Evolutionary conservation across 2,888 invertebrate genomes (phyloP), one percentile per base, ranked within the genome.

Genomic region (Omphaloscelis lunosa): DNA sequence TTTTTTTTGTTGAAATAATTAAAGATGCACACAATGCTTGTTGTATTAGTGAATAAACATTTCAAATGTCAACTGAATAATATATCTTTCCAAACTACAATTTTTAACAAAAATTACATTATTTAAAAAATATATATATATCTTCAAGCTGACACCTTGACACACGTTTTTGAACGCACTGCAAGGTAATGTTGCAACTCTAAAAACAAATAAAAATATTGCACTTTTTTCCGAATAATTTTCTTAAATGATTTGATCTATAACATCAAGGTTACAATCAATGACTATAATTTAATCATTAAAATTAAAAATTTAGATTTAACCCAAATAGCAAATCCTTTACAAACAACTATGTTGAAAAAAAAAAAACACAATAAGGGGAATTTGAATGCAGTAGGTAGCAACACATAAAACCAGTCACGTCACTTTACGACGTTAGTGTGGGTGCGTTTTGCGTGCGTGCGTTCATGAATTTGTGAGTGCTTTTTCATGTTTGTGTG

Each of bases 401-500:
- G 93, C 92, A 94, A 93, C 92, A 90, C 89, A 63, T 27, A 71
- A 88, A 91, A 92, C 92, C 90, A 93, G 94, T 93, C 94, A 94
- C 92, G 94, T 94, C 94, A 89, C 88, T 80, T 85, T 86, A 75
- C 80, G 85, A 90, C 89, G 91, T 92, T 91, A 92, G 95, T 95
- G 95, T 95, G 94, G 88, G 94, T 95, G 94, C 89, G 90, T 89
- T 89, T 91, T 87, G 90, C 89, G 90, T 93, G 92, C 93, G 92
- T 94, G 90, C 91, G 92, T 94, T 91, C 84, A 88, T 92, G 92
- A 92, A 90, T 92, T 93, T 91, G 91, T 91, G 91, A 92, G 92
- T 94, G 93, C 88, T 90, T 93, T 93, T 94, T 93, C 91, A 92
- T 95, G 95, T 95, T 95, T 96, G 96, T 95, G 94, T 96, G 95